These are phyloP conservation scores for Aphis gossypii DNA, from an alignment of 1,140 invertebrate species.

Conservation along the genomic window DNA sequence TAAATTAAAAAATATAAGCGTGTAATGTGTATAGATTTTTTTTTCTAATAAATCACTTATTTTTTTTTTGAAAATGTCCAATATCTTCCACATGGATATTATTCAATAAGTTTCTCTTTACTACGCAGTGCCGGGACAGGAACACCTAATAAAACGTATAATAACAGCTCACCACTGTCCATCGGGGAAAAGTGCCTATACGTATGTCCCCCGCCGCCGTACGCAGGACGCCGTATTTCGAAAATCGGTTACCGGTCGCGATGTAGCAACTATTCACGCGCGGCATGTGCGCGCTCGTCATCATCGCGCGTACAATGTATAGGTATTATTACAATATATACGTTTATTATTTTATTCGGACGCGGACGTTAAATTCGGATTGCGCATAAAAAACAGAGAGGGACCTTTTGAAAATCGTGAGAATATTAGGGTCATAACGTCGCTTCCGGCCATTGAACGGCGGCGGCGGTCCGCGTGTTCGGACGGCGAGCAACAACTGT, in stretches of 20 bases:
- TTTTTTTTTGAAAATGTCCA: no score
- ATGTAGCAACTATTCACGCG: no score
- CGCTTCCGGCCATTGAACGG: slow-evolving; percentile 44
- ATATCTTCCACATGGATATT: no score
- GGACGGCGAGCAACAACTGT: slow-evolving; percentile 18
- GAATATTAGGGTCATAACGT: slow-evolving; percentile 49
- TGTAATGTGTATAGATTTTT: no score
- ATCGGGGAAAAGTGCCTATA: no score
- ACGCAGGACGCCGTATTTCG: not conserved
- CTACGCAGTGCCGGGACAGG: no score
- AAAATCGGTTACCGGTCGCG: not conserved
- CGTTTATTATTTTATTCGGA: not conserved
- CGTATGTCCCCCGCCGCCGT: no score
- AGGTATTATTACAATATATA: not conserved
- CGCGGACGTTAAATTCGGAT: slow-evolving; percentile 14
- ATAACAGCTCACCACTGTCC: no score
- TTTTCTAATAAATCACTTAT: no score
- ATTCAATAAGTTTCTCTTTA: no score
- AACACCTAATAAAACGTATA: no score
- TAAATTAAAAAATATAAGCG: no score
- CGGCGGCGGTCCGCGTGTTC: not conserved
- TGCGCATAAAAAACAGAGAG: not conserved
- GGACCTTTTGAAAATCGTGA: slow-evolving; percentile 51
- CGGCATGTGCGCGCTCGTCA: not conserved
- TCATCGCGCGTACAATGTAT: not conserved